Evolutionary conservation across 92 coral and sea anemone genomes (phyloP).

Genomic region (Zoanthus sociatus): DNA sequence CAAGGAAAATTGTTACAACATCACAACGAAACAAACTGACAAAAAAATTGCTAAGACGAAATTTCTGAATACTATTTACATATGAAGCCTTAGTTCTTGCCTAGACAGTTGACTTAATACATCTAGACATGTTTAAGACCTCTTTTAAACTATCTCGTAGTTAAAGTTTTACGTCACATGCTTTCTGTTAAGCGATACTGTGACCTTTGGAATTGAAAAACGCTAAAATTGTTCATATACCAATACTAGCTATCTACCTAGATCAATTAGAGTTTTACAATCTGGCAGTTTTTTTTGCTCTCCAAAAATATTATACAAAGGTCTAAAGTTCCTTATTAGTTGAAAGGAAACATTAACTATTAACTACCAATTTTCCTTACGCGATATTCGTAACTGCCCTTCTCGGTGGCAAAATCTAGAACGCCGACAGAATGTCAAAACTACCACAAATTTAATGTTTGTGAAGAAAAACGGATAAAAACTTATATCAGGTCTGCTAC

Average conservation of each 20-base stretch:
- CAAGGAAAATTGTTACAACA: neutral
- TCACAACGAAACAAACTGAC: neutral
- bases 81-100: constrained; percentile 8
- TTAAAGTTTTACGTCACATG: neutral
- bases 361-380: neutral
- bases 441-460: neutral
- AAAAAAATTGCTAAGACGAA: neutral
- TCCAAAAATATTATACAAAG: constrained; percentile 22
- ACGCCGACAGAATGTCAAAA: neutral
- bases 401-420: neutral
- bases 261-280: neutral
- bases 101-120: neutral
- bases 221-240: constrained; percentile 34
- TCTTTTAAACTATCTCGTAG: constrained; percentile 28
- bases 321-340: neutral
- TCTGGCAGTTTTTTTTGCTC: neutral
- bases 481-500: neutral
- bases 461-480: neutral
- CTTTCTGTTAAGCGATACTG: neutral
- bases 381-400: neutral
- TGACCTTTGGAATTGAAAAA: constrained; percentile 32
- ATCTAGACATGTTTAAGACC: neutral
- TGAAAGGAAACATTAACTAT: neutral
- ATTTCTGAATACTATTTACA: constrained; percentile 35
- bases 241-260: constrained; percentile 17